Base-by-base conservation (phyloP, 2,113 vertebrate species). In the Protobothrops mucrosquamatus region DNA sequence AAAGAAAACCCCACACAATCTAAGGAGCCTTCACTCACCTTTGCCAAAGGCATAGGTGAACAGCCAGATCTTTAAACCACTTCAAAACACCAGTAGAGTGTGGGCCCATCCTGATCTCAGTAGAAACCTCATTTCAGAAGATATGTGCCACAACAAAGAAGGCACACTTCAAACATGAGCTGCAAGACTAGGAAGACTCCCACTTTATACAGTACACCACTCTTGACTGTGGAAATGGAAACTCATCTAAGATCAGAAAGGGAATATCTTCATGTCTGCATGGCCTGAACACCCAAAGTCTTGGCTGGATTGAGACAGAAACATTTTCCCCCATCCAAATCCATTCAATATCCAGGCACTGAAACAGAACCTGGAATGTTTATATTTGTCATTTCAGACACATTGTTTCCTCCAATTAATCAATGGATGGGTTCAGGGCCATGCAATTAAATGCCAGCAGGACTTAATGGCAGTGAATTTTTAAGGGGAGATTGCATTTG, bases 401-500 rank as follows among this genome's bases (percentile, higher is more conserved):
- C 8, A 20, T 15, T 56, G 0, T 4, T 29, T 46, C 48, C 57
- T 29, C 26, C 34, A 85, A 14, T 23, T 56, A n/a, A 91, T 26
- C 12, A 12, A 91, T 23, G 34, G 29, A 54, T 51, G 74, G 90
- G 15, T 43, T 18, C 34, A 43, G 74, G 24, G 6, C 34, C 51
- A 39, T 34, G 18, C 7, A 7, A 48, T 39, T n/a, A 89, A 20
- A 90, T 7, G 1, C 57, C 54, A 29, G 55, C 18, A 43, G 74
- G 34, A 54, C 15, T 93, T 89, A 89, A 6, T 85, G 93, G 92
- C 0, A 0, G 29, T 10, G 92, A 24, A 59, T 90, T 94, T 87
- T n/a, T 4, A 55, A 1, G 26, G 51, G 87, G 56, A 52, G 7
- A 39, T 55, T 88, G 92, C 34, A 95, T 94, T 93, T 93, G 55